A percentile compares a stretch with the other conserved stretches of the same genome.
These are phyloP conservation scores for Cheilinus undulatus DNA, from an alignment of 2,113 vertebrate genomes.

Conservation along the genomic window DNA sequence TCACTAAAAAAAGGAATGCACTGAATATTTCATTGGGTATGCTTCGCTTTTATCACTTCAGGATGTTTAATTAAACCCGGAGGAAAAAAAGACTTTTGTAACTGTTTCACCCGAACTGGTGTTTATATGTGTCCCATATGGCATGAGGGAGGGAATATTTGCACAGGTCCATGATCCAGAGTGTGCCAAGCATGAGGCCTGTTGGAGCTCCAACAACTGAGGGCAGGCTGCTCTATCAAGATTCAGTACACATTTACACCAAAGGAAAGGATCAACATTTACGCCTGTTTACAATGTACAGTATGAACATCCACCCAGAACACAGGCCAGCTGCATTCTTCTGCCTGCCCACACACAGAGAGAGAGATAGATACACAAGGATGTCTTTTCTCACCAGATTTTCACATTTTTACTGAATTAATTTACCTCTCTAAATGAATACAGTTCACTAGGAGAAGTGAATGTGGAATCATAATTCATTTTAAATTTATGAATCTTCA, in stretches of 20 bases:
- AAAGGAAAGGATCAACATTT: conserved; percentile 68
- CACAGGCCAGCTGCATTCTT: conserved; percentile 66
- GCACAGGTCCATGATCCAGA: conserved; percentile 45
- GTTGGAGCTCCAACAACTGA: conserved; percentile 33
- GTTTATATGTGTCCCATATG: conserved; percentile 49
- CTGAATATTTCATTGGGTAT: neutral
- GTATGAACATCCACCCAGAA: conserved; percentile 66
- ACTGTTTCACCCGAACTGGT: conserved; percentile 30
- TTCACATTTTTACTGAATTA: neutral
- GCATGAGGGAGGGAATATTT: conserved; percentile 44
- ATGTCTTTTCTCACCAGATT: neutral
- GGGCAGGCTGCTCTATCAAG: conserved; percentile 66
- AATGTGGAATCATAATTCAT: neutral
- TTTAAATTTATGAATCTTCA: neutral
- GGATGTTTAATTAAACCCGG: conserved; percentile 44
- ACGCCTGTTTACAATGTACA: conserved; percentile 76
- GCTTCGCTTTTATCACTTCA: conserved; percentile 43
- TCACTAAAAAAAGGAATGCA: neutral
- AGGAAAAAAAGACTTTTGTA: conserved; percentile 2
- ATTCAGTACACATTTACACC: conserved; percentile 65
- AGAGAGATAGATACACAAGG: conserved; percentile 37
- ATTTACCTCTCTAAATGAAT: conserved; percentile 2
- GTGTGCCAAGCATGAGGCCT: conserved; percentile 40
- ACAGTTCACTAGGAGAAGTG: neutral
- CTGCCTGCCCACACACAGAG: conserved; percentile 73